Base-by-base conservation (phyloP, 2,888 invertebrate genomes). In the Coelinius sp. region DNA sequence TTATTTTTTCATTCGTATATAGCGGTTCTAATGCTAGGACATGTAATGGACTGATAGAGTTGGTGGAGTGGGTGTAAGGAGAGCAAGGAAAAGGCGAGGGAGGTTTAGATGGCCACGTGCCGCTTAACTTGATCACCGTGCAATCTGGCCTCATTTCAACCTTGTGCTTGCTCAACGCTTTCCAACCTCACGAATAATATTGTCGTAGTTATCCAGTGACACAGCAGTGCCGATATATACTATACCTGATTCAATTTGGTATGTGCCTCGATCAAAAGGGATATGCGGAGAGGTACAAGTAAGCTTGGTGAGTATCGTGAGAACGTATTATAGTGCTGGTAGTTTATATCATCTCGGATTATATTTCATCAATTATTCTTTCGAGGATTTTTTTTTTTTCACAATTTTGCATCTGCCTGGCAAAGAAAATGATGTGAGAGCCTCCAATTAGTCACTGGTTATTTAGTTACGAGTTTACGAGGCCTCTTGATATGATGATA, bases 91-190 rank as follows among this genome's bases (percentile, higher is more conserved):
- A 52, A 53, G 49, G 56, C 65, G 38, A 49, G 49, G 46, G 17
- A 68, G 52, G 41, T 70, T 49, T 20, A 53, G 56, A 59, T 80
- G 80, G 81, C 83, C 87, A 87, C 87, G 87, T 87, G 85, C 83
- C 85, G 82, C 84, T 87, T 87, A 87, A 87, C 87, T 86, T 83
- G 86, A 87, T 87, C 87, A 87, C 83, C 81, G 85, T 82, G 81
- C 87, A 87, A 87, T 87, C 86, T 87, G 86, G 86, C 85, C 87
- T 87, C 87, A 85, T 87, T 87, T 87, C 87, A 87, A 84, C 83
- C 85, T 85, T 82, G 82, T 83, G 83, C 85, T 62, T 85, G 83
- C 84, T 85, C 82, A 83, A 84, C 84, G 85, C 85, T 84, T 83
- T 84, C 82, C 80, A 35, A 59, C 59, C 86, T 86, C 85, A 86